Percentiles rank a stretch among this genome's conserved stretches.
Evolutionary conservation across 2,797 vertebrate species (phyloP).

Genomic region (Cyclura pinguis): DNA sequence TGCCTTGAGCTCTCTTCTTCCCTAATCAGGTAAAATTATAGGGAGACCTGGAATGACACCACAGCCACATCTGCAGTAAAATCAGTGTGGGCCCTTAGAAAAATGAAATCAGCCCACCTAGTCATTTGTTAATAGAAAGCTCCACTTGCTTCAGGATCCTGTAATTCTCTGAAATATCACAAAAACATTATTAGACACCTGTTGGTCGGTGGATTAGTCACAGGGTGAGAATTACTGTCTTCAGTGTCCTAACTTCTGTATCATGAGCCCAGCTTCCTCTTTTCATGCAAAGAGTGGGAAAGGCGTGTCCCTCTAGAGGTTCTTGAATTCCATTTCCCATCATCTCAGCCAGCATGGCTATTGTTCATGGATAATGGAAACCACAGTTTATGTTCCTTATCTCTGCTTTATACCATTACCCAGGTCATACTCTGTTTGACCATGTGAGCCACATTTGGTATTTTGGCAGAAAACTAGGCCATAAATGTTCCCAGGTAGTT

Average conservation of each 20-base stretch:
- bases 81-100: background rate
- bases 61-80: background rate
- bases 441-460: too few species aligned
- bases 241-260: background rate
- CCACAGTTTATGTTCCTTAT: background rate
- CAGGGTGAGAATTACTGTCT: background rate
- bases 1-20: too few species aligned
- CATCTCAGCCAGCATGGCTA: background rate
- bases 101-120: background rate
- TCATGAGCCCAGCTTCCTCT: background rate
- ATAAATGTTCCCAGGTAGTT: too few species aligned
- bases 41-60: background rate
- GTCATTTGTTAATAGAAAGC: background rate
- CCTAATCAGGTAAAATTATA: too few species aligned
- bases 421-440: too few species aligned
- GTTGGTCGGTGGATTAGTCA: too few species aligned
- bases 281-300: background rate
- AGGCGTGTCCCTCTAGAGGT: background rate
- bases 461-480: too few species aligned
- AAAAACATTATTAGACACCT: background rate
- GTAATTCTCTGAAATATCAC: background rate
- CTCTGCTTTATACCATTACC: background rate
- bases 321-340: background rate
- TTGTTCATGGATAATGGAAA: background rate
- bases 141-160: background rate